Conservation (phyloP, 2,797 vertebrate species). For the Microctenopoma steveboyesi region DNA sequence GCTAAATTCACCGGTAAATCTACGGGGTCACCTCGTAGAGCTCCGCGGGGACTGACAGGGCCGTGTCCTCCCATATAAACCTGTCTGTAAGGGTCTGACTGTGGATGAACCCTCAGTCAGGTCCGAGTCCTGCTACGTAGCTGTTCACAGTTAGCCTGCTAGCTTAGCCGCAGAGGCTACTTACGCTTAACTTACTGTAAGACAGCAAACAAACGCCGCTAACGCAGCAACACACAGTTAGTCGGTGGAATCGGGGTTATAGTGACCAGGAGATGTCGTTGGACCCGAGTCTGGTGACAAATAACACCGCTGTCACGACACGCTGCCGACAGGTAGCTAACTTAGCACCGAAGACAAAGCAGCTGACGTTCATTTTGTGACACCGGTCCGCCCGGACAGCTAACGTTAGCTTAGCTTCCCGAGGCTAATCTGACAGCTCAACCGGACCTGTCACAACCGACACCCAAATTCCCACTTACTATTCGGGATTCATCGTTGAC, state of each 20-base stretch:
- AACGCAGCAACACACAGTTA: too few relatives aligned
- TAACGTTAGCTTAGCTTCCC: conserved; percentile 26
- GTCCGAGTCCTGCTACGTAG: conserved; percentile 5
- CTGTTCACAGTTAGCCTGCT: conserved; percentile 24
- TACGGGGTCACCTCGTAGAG: too few relatives aligned
- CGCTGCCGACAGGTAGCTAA: conserved; percentile 2
- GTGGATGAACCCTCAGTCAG: background rate
- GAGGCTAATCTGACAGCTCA: conserved; percentile 65
- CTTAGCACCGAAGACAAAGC: conserved; percentile 57
- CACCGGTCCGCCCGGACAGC: conserved; percentile 32
- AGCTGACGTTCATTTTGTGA: conserved; percentile 60
- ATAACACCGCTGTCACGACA: conserved; percentile 30
- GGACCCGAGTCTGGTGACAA: background rate
- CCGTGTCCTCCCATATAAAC: background rate
- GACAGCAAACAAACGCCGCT: background rate
- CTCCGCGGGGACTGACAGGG: background rate
- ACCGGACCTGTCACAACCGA: conserved; percentile 35
- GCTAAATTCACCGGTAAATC: background rate
- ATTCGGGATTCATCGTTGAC: conserved; percentile 96
- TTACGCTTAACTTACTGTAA: background rate
- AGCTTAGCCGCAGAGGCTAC: conserved; percentile 39
- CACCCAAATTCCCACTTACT: conserved; percentile 84
- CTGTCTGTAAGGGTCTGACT: background rate
- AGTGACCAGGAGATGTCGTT: background rate
- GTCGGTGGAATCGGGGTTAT: fast-evolving